These are phyloP conservation scores for Fulica atra DNA, from an alignment of 2,113 vertebrate genomes.

Conservation along the genomic window DNA sequence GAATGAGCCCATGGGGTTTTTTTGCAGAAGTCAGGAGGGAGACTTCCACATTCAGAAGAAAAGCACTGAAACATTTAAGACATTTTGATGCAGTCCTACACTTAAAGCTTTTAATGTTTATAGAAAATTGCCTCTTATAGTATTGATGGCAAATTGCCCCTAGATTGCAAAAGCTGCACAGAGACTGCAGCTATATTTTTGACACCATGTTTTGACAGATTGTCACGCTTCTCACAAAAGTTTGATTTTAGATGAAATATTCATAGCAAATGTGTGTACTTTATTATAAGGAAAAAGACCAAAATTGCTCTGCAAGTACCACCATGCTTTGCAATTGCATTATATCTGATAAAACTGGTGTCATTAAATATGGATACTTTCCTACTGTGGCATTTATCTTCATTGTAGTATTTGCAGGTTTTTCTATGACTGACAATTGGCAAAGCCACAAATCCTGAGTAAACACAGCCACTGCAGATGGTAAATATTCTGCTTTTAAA, in stretches of 20 bases:
- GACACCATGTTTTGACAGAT: constrained; percentile 26
- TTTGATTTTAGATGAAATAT: constrained; percentile 46
- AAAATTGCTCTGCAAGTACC: constrained; percentile 12
- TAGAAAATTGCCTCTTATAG: constrained; percentile 32
- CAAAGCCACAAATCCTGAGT: constrained; percentile 4
- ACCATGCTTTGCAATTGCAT: not conserved
- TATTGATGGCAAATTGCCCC: constrained; percentile 36
- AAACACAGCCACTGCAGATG: not conserved
- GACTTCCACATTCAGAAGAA: not conserved
- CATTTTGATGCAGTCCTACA: not conserved
- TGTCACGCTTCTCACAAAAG: not conserved
- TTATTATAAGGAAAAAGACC: not conserved
- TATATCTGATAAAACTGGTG: not conserved
- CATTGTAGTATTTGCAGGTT: not conserved
- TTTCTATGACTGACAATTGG: not conserved
- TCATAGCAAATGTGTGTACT: constrained; percentile 16
- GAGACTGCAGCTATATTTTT: constrained; percentile 18
- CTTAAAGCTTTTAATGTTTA: constrained; percentile 46
- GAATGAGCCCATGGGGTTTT: not conserved
- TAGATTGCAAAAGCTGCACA: constrained; percentile 10
- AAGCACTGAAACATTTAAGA: not conserved
- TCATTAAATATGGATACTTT: constrained; percentile 18
- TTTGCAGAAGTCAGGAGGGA: not conserved
- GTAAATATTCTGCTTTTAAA: constrained; percentile 24
- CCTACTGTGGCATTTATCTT: constrained; percentile 4